These are phyloP conservation scores for Lagria hirta DNA, from an alignment of 2,888 invertebrate species.

Conservation along the genomic window DNA sequence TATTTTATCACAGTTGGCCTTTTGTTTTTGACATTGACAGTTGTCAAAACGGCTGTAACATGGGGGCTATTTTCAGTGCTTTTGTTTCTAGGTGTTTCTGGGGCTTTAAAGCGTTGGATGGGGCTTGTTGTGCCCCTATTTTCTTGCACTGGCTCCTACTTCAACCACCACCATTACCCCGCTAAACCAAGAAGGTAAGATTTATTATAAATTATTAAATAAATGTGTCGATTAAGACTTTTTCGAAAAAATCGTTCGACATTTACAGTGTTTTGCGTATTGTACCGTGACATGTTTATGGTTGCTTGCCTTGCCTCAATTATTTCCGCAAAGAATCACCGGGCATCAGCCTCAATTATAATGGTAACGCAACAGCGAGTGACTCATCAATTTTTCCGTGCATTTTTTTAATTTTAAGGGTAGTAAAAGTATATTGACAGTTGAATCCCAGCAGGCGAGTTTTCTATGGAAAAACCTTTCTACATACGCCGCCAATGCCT, in stretches of 20 bases:
- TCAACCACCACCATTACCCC: slow-evolving; percentile 56
- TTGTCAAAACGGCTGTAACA: slow-evolving; percentile 7
- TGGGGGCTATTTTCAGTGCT: slow-evolving; percentile 6
- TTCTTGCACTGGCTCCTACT: slow-evolving; percentile 55
- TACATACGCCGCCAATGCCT: too few species aligned
- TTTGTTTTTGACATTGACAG: slow-evolving; percentile 13
- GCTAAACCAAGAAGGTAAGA: slow-evolving; percentile 54
- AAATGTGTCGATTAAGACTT: not conserved
- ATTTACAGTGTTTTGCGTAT: not conserved
- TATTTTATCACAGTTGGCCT: slow-evolving; percentile 15
- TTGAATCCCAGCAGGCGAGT: too few species aligned
- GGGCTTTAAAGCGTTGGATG: slow-evolving; percentile 45
- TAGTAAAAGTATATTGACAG: too few species aligned
- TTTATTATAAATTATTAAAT: not conserved
- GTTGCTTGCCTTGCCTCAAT: not conserved
- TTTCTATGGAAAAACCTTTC: too few species aligned
- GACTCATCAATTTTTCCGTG: too few species aligned
- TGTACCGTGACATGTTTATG: not conserved
- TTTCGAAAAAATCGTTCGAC: too few species aligned
- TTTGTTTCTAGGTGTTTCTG: slow-evolving; percentile 17
- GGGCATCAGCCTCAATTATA: too few species aligned
- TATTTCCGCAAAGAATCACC: slow-evolving; percentile 10
- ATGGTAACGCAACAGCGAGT: too few species aligned
- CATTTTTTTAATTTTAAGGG: too few species aligned
- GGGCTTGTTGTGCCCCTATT: slow-evolving; percentile 54